Base-by-base conservation (phyloP, 2,888 invertebrate species). In the Watsonalla binaria region DNA sequence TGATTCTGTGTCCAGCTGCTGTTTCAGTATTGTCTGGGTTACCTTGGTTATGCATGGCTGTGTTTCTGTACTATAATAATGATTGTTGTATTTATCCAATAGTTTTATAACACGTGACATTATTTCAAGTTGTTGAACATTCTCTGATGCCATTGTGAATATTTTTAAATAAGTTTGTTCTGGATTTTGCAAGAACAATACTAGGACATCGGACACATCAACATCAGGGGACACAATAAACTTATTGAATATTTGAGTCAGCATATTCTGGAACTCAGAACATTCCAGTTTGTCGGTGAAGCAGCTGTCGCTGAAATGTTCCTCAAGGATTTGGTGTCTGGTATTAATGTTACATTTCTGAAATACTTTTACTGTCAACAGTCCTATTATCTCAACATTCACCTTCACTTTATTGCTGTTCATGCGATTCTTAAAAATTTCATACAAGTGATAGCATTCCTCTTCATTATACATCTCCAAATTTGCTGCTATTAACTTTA, bases 181-280 rank as follows among this genome's bases (percentile, higher is more conserved):
- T 2, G 90, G 90, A 58, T 77, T 86, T 65, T 89, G 90, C 8
- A 88, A 54, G 59, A 90, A 90, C 6, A 84, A 59, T 56, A 68
- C 71, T 39, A 86, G 68, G 13, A 88, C 65, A 62, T 82, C 78
- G 11, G 75, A 68, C 2, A 80, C 61, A 62, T 86, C 82, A 33
- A 70, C 59, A 54, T 82, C 73, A 6, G 71, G 62, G 6, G 75
- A 65, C 11, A 68, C 61, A 56, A 85, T 72, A 11, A 87, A 65
- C 69, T 86, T 89, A 61, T 90, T 90, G 51, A 90, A 90, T 65
- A 76, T 78, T 69, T 83, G 78, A 52, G 71, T 86, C 52, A 80
- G 60, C 59, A 66, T 72, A 33, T 57, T 63, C 11, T 62, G 62
- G 55, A 84, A 86, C 35, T 81, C 74, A 52, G 60, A 47, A 50